A percentile compares a stretch with the other conserved stretches of the same genome.
phyloP scores from a whole-genome alignment of 2,888 invertebrate genomes.

The Candidula unifasciata region DNA sequence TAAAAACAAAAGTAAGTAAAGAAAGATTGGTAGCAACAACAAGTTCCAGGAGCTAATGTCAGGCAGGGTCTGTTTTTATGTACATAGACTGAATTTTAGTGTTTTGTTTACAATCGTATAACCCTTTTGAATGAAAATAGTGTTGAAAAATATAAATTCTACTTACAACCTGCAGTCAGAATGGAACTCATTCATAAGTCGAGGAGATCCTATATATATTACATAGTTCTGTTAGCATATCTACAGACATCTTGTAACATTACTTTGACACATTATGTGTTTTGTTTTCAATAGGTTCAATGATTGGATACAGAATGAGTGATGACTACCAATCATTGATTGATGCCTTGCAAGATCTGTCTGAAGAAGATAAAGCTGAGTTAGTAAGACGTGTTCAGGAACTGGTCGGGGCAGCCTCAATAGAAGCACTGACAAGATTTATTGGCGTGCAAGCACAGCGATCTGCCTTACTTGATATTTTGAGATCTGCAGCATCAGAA shows the following conservation, averaged over 20 bases:
- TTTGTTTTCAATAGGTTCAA: slow-evolving; percentile 59
- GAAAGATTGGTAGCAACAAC: too few species aligned
- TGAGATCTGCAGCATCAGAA: slow-evolving; percentile 61
- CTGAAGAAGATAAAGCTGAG: slow-evolving; percentile 67
- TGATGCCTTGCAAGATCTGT: slow-evolving; percentile 64
- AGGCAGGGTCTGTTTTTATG: too few species aligned
- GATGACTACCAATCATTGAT: slow-evolving; percentile 72
- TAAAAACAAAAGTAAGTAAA: too few species aligned
- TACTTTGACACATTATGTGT: not conserved
- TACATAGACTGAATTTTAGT: too few species aligned
- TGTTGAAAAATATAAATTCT: too few species aligned
- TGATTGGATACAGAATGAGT: slow-evolving; percentile 68
- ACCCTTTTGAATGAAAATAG: too few species aligned
- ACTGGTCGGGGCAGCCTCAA: slow-evolving; percentile 68
- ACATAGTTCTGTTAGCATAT: not conserved
- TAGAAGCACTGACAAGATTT: slow-evolving; percentile 71
- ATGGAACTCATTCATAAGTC: too few species aligned
- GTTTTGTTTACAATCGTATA: too few species aligned
- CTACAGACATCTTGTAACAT: not conserved
- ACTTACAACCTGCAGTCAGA: too few species aligned
- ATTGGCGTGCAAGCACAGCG: slow-evolving; percentile 71
- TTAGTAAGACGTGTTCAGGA: slow-evolving; percentile 70
- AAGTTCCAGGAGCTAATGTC: too few species aligned
- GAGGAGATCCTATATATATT: too few species aligned
- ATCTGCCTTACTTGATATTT: slow-evolving; percentile 65